Conservation (phyloP, 2,888 invertebrate species). For the Yponomeuta cagnagella region DNA sequence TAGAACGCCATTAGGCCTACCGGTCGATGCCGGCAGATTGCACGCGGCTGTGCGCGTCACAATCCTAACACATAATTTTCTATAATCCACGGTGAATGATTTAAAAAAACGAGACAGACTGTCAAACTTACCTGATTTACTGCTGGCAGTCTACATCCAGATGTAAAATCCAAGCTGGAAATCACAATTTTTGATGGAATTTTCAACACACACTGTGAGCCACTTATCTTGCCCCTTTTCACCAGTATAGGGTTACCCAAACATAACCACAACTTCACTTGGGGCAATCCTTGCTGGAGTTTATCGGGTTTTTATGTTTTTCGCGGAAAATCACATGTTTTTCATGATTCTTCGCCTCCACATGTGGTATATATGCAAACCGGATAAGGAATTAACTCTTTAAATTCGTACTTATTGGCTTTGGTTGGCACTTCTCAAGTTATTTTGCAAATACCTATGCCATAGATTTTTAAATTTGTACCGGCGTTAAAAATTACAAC, state of each 20-base stretch:
- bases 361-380: not conserved
- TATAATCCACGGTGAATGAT: constrained; percentile 17
- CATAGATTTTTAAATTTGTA: too few relatives aligned
- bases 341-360: not conserved
- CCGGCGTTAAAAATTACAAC: not conserved
- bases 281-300: not conserved
- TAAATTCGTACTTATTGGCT: too few relatives aligned
- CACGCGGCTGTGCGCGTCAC: constrained; percentile 16
- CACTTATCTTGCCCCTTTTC: not conserved
- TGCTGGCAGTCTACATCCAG: constrained; percentile 48
- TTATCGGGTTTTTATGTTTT: not conserved
- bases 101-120: constrained; percentile 25
- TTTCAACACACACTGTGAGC: not conserved
- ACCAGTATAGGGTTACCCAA: not conserved
- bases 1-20: constrained; percentile 40
- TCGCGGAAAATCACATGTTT: not conserved
- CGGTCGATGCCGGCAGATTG: constrained; percentile 17
- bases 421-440: too few relatives aligned
- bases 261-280: not conserved
- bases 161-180: constrained; percentile 49
- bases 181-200: constrained; percentile 13
- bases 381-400: too few relatives aligned
- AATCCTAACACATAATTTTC: constrained; percentile 13
- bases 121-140: constrained; percentile 47
- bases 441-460: too few relatives aligned